A percentile compares a stretch with the other conserved stretches of the same genome.
phyloP scores from a whole-genome alignment of 2,113 vertebrate species.

The Steatornis caripensis region DNA sequence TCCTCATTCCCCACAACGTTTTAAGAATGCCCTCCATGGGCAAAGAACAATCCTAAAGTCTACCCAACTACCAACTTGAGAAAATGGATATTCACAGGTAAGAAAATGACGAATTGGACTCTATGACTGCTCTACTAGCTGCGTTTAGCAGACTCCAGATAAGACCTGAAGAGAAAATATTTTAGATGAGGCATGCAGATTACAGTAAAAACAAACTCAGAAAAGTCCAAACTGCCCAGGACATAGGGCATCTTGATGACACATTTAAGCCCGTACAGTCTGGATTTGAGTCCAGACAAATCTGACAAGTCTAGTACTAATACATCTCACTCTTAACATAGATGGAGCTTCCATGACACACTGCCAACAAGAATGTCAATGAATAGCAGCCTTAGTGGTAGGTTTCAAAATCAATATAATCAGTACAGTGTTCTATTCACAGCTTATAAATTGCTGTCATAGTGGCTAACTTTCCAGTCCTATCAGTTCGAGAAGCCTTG shows the following conservation, averaged over 20 bases:
- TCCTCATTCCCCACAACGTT: not conserved
- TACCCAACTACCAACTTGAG: not conserved
- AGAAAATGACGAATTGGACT: not conserved
- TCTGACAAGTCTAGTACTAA: not conserved
- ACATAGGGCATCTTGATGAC: not conserved
- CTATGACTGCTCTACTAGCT: not conserved
- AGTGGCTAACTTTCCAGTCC: not conserved
- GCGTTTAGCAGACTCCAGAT: not conserved
- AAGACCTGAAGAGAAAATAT: not conserved
- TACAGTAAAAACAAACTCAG: not conserved
- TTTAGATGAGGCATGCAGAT: not conserved
- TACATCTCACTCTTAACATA: not conserved
- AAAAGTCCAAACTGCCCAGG: not conserved
- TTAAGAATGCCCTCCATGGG: not conserved
- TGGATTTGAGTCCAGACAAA: not conserved
- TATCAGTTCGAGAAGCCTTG: not conserved
- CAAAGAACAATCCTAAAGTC: not conserved
- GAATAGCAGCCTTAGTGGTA: slow-evolving; percentile 16
- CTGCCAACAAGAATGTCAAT: slow-evolving; percentile 16
- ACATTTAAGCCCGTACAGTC: not conserved
- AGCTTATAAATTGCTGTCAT: slow-evolving; percentile 26
- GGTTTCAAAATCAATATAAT: not conserved
- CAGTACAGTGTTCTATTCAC: not conserved
- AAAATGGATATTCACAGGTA: not conserved
- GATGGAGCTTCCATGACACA: not conserved